phyloP scores from a whole-genome alignment of 2,113 vertebrate species.

The Pandion haliaetus region DNA sequence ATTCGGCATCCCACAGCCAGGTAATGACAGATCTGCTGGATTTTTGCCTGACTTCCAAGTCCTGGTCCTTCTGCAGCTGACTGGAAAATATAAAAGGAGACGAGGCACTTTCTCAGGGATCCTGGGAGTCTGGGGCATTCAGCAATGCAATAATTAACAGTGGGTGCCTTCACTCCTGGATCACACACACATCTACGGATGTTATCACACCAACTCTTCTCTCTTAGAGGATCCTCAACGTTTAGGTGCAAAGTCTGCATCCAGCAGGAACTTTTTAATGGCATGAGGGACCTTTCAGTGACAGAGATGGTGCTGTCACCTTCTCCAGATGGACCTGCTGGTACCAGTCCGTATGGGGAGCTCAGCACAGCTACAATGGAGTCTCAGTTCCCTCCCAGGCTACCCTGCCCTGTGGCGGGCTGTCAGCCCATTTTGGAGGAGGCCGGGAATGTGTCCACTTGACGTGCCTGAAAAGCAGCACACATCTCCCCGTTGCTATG shows the following conservation, averaged over 20 bases:
- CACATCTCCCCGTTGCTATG: conserved; percentile 4
- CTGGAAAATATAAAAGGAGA: neutral
- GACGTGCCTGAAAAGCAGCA: neutral
- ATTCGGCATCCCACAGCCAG: neutral
- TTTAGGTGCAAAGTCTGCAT: neutral
- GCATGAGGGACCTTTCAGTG: neutral
- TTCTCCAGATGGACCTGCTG: neutral
- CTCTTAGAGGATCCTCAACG: neutral
- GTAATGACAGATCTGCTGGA: neutral
- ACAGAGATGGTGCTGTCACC: neutral
- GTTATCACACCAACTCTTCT: neutral
- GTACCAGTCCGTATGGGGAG: rapidly evolving
- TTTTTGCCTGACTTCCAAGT: neutral
- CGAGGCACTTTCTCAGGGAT: neutral
- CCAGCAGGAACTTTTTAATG: neutral
- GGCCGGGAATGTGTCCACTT: neutral
- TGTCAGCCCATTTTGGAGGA: neutral
- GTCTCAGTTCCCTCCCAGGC: neutral
- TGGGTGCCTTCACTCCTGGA: neutral
- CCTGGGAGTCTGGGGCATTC: neutral
- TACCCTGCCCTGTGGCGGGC: neutral
- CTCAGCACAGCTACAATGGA: neutral
- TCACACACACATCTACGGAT: neutral
- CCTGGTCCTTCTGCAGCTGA: neutral
- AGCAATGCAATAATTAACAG: neutral